Conservation (phyloP, 2,113 vertebrate genomes). For the Lethenteron camtschaticum region DNA sequence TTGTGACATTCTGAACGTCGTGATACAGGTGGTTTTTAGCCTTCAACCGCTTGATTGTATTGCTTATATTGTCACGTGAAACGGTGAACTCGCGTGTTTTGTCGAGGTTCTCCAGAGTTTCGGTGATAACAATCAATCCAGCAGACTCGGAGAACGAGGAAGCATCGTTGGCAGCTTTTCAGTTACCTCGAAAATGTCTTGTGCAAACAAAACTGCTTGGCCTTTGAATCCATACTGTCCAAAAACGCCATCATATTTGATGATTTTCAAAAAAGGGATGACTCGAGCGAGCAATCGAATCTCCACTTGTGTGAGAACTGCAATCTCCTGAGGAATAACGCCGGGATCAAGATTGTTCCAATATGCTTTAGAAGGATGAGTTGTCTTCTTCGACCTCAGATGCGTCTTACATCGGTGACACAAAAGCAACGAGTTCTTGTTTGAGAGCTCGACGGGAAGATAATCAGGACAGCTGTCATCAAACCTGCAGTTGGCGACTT, state of each 20-base stretch:
- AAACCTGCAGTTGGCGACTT: too few relatives aligned
- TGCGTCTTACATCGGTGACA: too few relatives aligned
- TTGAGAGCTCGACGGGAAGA: too few relatives aligned
- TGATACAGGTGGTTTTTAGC: not conserved
- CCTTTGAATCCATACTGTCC: constrained; percentile 1
- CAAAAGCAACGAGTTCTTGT: too few relatives aligned
- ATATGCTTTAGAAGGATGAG: too few relatives aligned
- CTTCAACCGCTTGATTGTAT: not conserved
- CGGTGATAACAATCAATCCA: not conserved
- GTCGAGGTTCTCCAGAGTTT: not conserved
- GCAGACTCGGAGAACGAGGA: not conserved
- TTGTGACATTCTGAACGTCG: not conserved
- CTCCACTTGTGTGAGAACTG: not conserved
- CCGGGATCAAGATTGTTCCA: constrained; percentile 2
- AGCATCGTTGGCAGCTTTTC: not conserved
- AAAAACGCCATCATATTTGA: not conserved
- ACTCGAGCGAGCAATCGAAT: not conserved
- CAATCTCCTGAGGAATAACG: constrained; percentile 1
- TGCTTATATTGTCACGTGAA: not conserved
- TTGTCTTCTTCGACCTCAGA: too few relatives aligned
- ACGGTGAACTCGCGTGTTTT: not conserved
- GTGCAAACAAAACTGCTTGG: constrained; percentile 1
- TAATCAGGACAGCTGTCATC: too few relatives aligned
- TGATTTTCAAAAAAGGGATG: not conserved
- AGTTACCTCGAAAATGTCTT: not conserved